Evolutionary conservation across 2,888 invertebrate genomes (phyloP).

Genomic region (Rambutsinella grinnellia): DNA sequence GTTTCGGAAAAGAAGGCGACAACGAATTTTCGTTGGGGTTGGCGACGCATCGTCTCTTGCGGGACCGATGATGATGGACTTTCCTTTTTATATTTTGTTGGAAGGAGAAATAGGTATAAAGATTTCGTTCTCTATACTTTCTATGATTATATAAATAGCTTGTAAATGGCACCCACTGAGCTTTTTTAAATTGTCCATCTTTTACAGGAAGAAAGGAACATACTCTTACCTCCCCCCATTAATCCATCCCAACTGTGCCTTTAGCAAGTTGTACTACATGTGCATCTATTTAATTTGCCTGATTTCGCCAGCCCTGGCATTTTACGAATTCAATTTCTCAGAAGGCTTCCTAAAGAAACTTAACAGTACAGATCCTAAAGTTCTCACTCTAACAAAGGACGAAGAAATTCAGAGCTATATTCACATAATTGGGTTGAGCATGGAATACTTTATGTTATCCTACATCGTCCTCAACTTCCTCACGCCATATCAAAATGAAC

Average conservation of each 20-base stretch:
- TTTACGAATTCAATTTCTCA: conserved; percentile 33
- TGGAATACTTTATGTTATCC: conserved; percentile 22
- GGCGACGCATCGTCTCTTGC: neutral
- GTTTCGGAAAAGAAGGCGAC: conserved; percentile 3
- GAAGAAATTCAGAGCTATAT: conserved; percentile 2
- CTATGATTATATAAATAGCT: neutral
- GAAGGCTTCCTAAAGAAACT: neutral
- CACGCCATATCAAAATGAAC: conserved; percentile 44
- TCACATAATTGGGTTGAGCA: neutral
- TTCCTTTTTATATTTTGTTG: conserved; percentile 42
- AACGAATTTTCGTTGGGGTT: neutral
- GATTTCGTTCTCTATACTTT: neutral
- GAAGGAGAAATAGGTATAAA: conserved; percentile 17
- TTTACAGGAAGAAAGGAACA: conserved; percentile 9
- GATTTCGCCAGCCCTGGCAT: conserved; percentile 32
- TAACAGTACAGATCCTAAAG: neutral
- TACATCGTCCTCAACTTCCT: conserved; percentile 52
- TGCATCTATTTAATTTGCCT: conserved; percentile 21
- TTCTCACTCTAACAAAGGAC: neutral
- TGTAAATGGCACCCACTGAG: no score
- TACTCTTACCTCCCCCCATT: conserved; percentile 22
- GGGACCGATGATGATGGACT: conserved; percentile 41
- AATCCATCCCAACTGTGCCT: conserved; percentile 28
- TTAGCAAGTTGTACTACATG: conserved; percentile 22
- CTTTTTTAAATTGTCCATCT: no score